These are phyloP conservation scores for Perca flavescens DNA, from an alignment of 2,113 vertebrate genomes.

Conservation along the genomic window DNA sequence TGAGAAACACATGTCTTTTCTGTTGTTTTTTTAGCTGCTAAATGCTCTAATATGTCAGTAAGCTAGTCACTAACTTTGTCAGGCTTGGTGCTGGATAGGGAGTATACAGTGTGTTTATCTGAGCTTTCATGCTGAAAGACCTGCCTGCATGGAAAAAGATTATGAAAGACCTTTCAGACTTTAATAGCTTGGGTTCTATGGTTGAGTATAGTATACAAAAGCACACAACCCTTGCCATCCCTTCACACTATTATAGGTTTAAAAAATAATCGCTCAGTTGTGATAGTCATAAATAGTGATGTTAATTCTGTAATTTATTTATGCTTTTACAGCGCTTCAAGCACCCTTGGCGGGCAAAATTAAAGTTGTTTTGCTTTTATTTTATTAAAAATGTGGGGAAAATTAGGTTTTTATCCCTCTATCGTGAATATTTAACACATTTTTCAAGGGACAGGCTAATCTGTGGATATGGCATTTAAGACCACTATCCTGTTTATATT, in stretches of 20 bases:
- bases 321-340: no score
- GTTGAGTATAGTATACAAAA: background rate
- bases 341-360: constrained; percentile 27
- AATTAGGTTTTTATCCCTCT: constrained; percentile 46
- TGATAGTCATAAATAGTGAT: constrained; percentile 30
- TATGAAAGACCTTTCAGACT: background rate
- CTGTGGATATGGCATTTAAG: constrained; percentile 5
- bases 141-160: no score
- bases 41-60: background rate
- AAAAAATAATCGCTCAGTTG: background rate
- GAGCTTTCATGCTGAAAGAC: background rate
- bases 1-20: background rate
- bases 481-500: constrained; percentile 17
- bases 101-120: background rate
- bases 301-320: constrained; percentile 28
- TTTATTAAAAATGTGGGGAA: constrained; percentile 47
- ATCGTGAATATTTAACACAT: constrained; percentile 27
- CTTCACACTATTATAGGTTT: background rate
- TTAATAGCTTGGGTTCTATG: background rate
- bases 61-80: background rate
- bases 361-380: background rate
- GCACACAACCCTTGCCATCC: background rate
- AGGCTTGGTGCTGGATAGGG: background rate
- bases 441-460: constrained; percentile 25
- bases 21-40: background rate